Evolutionary conservation across 2,888 invertebrate species (phyloP).

Genomic region (Macrosoma leucophasiata): DNA sequence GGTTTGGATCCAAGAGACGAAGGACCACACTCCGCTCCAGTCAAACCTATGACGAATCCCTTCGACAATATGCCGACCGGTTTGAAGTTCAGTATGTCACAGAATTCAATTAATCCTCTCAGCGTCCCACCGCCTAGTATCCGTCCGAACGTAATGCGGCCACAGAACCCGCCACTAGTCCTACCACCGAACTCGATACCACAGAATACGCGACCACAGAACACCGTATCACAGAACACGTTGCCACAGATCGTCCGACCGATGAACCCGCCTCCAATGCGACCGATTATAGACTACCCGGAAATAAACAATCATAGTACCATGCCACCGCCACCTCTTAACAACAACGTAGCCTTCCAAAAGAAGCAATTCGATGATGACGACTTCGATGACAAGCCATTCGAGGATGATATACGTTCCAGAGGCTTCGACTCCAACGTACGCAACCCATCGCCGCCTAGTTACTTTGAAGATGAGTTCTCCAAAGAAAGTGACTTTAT

Average conservation of each 20-base stretch:
- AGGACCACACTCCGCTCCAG: constrained; percentile 38
- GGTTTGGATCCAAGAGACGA: constrained; percentile 31
- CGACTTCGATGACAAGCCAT: constrained; percentile 33
- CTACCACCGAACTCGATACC: constrained; percentile 7
- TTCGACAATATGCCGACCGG: constrained; percentile 58
- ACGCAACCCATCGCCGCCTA: constrained; percentile 31
- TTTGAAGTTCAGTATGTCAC: constrained; percentile 31
- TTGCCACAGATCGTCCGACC: too few relatives aligned
- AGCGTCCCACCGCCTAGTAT: too few relatives aligned
- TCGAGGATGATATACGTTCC: constrained; percentile 46
- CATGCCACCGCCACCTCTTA: background rate
- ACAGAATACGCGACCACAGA: too few relatives aligned
- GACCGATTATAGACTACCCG: too few relatives aligned
- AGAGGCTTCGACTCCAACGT: constrained; percentile 34
- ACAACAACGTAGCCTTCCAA: background rate
- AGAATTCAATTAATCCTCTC: constrained; percentile 3
- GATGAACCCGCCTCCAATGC: too few relatives aligned
- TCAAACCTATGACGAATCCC: constrained; percentile 42
- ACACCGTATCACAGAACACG: too few relatives aligned
- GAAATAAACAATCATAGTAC: constrained; percentile 3
- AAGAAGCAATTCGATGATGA: constrained; percentile 24
- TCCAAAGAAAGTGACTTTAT: constrained; percentile 36
- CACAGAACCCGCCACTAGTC: background rate
- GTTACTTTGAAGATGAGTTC: constrained; percentile 39
- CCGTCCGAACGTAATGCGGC: background rate